phyloP scores from a whole-genome alignment of 2,888 invertebrate genomes.

The Sinelater perroti region DNA sequence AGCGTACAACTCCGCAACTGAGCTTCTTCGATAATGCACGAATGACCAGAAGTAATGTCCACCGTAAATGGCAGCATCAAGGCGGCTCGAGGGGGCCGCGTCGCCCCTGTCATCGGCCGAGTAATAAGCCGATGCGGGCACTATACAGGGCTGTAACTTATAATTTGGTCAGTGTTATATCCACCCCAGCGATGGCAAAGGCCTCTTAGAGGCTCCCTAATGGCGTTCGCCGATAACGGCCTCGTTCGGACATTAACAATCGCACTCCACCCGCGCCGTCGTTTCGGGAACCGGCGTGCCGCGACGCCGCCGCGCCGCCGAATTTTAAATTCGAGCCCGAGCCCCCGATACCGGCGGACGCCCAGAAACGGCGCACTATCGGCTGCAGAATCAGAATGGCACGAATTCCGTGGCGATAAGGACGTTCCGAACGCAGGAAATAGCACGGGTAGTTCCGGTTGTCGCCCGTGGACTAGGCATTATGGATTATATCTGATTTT shows the following conservation, averaged over 20 bases:
- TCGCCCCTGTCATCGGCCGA: conserved; percentile 29
- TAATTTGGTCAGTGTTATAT: conserved; percentile 56
- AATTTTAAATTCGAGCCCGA: too few relatives aligned
- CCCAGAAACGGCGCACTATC: conserved; percentile 41
- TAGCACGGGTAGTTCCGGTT: conserved; percentile 50
- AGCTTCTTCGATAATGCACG: too few relatives aligned
- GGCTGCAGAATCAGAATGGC: conserved; percentile 44
- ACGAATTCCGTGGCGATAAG: conserved; percentile 41
- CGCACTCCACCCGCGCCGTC: conserved; percentile 33
- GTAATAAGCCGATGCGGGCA: conserved; percentile 52
- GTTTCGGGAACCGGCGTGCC: too few relatives aligned
- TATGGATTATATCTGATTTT: conserved; percentile 50
- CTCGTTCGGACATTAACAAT: conserved; percentile 44
- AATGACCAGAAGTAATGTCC: too few relatives aligned
- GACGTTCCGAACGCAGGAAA: conserved; percentile 49
- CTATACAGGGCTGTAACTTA: conserved; percentile 55
- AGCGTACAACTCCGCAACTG: too few relatives aligned
- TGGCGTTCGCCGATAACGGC: conserved; percentile 49
- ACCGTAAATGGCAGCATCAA: too few relatives aligned
- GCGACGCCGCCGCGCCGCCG: too few relatives aligned
- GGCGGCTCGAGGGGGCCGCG: too few relatives aligned
- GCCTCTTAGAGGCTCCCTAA: conserved; percentile 53
- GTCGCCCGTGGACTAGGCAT: conserved; percentile 49
- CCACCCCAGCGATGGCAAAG: conserved; percentile 44
- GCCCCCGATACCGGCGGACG: too few relatives aligned